Evolutionary conservation across 2,888 invertebrate genomes (phyloP).

Genomic region (Drosophila niveifrons): DNA sequence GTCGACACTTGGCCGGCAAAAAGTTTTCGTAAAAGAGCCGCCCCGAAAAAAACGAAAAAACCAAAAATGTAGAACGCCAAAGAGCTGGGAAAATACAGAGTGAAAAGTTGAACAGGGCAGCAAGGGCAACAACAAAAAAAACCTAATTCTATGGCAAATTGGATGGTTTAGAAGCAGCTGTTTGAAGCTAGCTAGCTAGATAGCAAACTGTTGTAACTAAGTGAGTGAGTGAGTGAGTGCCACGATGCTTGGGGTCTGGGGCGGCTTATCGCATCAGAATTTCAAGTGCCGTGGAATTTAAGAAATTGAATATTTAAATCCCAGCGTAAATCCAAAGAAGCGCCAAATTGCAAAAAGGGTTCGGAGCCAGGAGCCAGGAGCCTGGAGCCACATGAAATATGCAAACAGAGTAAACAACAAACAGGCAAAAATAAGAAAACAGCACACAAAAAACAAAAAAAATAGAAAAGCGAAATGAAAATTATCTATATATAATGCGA

Average conservation of each 20-base stretch:
- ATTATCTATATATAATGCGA: slow-evolving; percentile 42
- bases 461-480: slow-evolving; percentile 38
- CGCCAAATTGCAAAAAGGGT: slow-evolving; percentile 66
- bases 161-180: slow-evolving; percentile 48
- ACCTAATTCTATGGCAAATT: slow-evolving; percentile 55
- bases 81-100: slow-evolving; percentile 16
- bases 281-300: slow-evolving; percentile 55
- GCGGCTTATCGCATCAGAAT: slow-evolving; percentile 47
- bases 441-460: slow-evolving; percentile 8
- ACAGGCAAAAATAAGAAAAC: slow-evolving; percentile 2
- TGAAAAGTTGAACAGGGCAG: slow-evolving; percentile 51
- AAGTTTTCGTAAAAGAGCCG: slow-evolving; percentile 34
- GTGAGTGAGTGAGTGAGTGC: not conserved
- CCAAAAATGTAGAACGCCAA: slow-evolving; percentile 2
- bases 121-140: slow-evolving; percentile 18
- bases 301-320: slow-evolving; percentile 76
- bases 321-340: slow-evolving; percentile 53
- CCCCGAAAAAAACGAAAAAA: slow-evolving; percentile 7
- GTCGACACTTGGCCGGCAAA: slow-evolving; percentile 65
- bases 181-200: slow-evolving; percentile 7
- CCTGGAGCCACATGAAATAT: slow-evolving; percentile 50
- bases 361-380: slow-evolving; percentile 34
- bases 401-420: slow-evolving; percentile 28
- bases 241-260: not conserved
- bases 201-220: not conserved